Evolutionary conservation across 2,797 vertebrate species (phyloP).

Genomic region (Mus spretus): DNA sequence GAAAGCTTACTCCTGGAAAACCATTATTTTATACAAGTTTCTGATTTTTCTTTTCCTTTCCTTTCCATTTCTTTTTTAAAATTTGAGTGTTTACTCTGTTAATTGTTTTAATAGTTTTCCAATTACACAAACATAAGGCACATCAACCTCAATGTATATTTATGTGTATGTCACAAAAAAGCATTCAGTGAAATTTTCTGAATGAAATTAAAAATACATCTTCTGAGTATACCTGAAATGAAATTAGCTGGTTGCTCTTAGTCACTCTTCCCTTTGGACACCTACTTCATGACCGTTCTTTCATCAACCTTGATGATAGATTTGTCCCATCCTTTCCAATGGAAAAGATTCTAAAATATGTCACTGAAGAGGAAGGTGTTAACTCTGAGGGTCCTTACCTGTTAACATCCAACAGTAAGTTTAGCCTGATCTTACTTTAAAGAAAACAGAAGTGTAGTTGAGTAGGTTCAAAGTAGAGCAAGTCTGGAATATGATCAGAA

Average conservation of each 20-base stretch:
- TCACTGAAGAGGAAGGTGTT: neutral
- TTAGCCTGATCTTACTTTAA: conserved; percentile 14
- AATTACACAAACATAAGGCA: conserved; percentile 1
- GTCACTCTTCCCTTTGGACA: neutral
- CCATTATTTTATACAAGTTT: neutral
- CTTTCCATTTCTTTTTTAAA: conserved; percentile 10
- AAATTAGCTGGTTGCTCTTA: neutral
- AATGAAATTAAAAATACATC: neutral
- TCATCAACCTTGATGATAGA: neutral
- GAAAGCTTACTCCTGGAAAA: conserved; percentile 42
- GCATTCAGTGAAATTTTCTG: neutral
- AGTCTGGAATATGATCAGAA: neutral
- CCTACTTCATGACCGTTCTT: neutral
- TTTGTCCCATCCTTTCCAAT: conserved; percentile 20
- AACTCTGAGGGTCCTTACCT: neutral
- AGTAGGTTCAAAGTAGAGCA: neutral
- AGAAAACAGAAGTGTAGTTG: neutral
- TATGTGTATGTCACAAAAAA: neutral
- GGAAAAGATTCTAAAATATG: neutral
- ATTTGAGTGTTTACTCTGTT: neutral
- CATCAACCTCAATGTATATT: neutral
- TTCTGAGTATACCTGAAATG: neutral
- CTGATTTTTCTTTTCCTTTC: neutral
- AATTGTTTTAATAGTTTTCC: neutral
- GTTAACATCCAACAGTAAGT: neutral